Evolutionary conservation across 2,888 invertebrate species (phyloP).

Genomic region (Tetanocera ferruginea): DNA sequence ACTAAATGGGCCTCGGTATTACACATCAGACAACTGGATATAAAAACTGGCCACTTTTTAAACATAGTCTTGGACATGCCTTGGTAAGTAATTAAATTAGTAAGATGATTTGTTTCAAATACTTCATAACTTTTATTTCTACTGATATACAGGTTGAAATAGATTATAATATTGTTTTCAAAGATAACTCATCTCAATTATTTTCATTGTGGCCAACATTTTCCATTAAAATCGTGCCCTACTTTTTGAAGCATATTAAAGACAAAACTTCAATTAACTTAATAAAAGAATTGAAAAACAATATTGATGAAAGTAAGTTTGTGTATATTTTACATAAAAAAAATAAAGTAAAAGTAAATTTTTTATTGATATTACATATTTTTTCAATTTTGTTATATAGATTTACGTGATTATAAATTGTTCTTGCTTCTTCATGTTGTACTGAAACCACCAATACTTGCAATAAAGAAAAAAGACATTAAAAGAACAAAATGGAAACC

Average conservation of each 20-base stretch:
- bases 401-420: constrained; percentile 13
- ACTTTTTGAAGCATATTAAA: too few species aligned
- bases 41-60: background rate
- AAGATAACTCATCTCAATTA: too few species aligned
- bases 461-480: background rate
- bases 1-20: background rate
- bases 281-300: too few species aligned
- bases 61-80: background rate
- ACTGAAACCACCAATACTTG: background rate
- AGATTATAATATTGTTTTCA: too few species aligned
- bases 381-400: background rate
- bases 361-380: constrained; percentile 8
- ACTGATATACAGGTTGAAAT: too few species aligned
- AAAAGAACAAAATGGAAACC: constrained; percentile 17
- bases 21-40: constrained; percentile 10
- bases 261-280: too few species aligned
- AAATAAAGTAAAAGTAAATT: background rate
- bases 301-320: too few species aligned
- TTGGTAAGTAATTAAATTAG: too few species aligned
- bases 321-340: background rate
- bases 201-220: too few species aligned
- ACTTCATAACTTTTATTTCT: too few species aligned
- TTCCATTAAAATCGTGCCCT: too few species aligned
- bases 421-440: constrained; percentile 15
- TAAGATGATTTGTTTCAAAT: too few species aligned